Base-by-base conservation (phyloP, 1,140 invertebrate genomes). In the Temnothorax longispinosus region DNA sequence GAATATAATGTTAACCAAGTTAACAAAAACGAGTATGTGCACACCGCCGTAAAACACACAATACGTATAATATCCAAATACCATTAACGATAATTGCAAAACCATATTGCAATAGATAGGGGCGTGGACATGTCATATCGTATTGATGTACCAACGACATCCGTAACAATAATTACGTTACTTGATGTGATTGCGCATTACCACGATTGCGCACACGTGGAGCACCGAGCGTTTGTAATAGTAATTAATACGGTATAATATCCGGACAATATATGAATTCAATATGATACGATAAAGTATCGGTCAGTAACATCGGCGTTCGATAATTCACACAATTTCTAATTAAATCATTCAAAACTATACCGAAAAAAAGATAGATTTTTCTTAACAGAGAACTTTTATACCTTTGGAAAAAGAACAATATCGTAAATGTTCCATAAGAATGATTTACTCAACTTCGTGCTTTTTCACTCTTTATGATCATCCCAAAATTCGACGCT, bases 241-340 rank as follows among this genome's bases (percentile, higher is more conserved):
- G 75, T 69, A 78, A 90, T 89, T 90, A 90, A 85, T 89, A 87
- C 32, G 56, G 54, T 89, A 75, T 87, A 87, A 89, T 87, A 54
- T 60, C 64, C 41, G 54, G 75, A 87, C 60, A 87, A 58, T 47
- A 75, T 47, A 80, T 64, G 50, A 85, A 87, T 85, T 85, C 56
- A 60, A 65, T 38, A 41, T 77, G 54, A 21, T 27, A 27, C 50
- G 65, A 44, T 75, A 56, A 81, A 5, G n/a, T 69, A 85, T 90
- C 52, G 60, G 87, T 85, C 27, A 47, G 11, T 21, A 56, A 71
- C 56, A 84, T 60, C 6, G 2, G 3, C 11, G 18, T 54, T 18
- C 13, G 50, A 6, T 50, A 21, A 85, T 27, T 27, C 13, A n/a
- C 13, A n/a, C 21, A 47, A 72, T 58, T 58, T 72, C 27, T 21